phyloP scores from a whole-genome alignment of 2,797 vertebrate genomes.

The Sebastes cheni region DNA sequence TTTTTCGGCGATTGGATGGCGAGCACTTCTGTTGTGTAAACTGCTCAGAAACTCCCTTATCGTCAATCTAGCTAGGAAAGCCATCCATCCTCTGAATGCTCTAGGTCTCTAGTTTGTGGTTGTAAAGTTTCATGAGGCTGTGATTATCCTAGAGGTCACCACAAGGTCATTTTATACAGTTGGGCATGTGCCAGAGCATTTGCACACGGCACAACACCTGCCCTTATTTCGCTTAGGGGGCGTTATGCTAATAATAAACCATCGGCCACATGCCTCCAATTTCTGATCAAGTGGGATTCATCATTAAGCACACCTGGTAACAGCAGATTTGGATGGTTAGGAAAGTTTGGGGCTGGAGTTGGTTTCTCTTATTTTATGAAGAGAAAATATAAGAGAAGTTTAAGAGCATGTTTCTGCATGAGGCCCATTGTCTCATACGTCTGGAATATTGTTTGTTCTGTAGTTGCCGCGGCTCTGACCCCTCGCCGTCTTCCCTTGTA shows the following conservation, averaged over 20 bases:
- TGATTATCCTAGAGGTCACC: too few relatives aligned
- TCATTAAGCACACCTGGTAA: not conserved
- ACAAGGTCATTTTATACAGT: too few relatives aligned
- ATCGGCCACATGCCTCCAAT: not conserved
- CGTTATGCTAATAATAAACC: not conserved
- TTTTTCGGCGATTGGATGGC: too few relatives aligned
- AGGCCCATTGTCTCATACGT: not conserved
- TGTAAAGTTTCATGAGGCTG: too few relatives aligned
- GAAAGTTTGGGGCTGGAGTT: not conserved
- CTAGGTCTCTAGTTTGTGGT: too few relatives aligned
- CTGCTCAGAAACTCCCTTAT: too few relatives aligned
- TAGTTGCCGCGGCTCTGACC: not conserved
- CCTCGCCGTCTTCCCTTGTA: slow-evolving; percentile 4
- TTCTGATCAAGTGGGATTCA: not conserved
- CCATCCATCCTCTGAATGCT: too few relatives aligned
- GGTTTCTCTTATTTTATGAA: not conserved
- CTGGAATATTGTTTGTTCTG: not conserved
- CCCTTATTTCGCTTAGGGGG: too few relatives aligned
- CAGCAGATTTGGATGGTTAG: not conserved
- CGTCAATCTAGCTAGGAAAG: too few relatives aligned
- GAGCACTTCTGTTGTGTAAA: too few relatives aligned
- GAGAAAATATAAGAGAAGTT: not conserved
- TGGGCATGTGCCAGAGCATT: too few relatives aligned
- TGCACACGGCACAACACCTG: too few relatives aligned
- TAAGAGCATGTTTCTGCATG: not conserved